A percentile compares a stretch with the other conserved stretches of the same genome.
These are phyloP conservation scores for Medauroidea extradentata DNA, from an alignment of 1,140 invertebrate species.

Conservation along the genomic window DNA sequence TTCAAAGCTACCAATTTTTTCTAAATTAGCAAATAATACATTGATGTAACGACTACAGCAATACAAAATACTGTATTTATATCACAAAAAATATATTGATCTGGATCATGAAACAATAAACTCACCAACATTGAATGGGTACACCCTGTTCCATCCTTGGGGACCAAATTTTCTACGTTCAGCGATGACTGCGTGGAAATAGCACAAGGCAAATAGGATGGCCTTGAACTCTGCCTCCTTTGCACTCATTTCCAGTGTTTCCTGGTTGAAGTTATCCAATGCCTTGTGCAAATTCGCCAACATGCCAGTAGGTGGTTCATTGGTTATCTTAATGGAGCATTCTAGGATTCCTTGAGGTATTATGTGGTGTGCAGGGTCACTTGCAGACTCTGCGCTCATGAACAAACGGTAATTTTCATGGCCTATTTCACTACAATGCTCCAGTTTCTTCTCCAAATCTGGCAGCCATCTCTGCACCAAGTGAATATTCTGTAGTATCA, in stretches of 20 bases:
- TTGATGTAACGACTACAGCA: not conserved
- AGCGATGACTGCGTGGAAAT: constrained; percentile 92
- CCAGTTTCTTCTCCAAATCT: constrained; percentile 86
- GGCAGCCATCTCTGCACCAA: constrained; percentile 85
- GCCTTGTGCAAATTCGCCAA: constrained; percentile 90
- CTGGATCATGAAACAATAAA: not conserved
- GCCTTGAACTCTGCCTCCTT: constrained; percentile 94
- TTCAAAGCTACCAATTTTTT: too few relatives aligned
- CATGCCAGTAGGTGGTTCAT: constrained; percentile 94
- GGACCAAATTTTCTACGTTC: constrained; percentile 91
- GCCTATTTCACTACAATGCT: constrained; percentile 65
- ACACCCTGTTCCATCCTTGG: constrained; percentile 88
- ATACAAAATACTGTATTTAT: not conserved
- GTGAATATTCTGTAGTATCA: constrained; percentile 89
- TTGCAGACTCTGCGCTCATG: constrained; percentile 65
- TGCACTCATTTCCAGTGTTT: constrained; percentile 87
- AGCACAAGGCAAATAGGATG: constrained; percentile 88
- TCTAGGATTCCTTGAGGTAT: constrained; percentile 84
- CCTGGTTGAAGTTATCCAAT: constrained; percentile 89
- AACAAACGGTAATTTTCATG: constrained; percentile 67
- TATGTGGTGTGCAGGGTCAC: constrained; percentile 54
- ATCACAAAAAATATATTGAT: not conserved
- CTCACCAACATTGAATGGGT: constrained; percentile 52
- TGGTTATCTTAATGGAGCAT: constrained; percentile 93
- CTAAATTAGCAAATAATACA: constrained; percentile 4